Evolutionary conservation across 2,797 vertebrate genomes (phyloP), one percentile per base, ranked within the genome.

Genomic region (Heterohyrax brucei): DNA sequence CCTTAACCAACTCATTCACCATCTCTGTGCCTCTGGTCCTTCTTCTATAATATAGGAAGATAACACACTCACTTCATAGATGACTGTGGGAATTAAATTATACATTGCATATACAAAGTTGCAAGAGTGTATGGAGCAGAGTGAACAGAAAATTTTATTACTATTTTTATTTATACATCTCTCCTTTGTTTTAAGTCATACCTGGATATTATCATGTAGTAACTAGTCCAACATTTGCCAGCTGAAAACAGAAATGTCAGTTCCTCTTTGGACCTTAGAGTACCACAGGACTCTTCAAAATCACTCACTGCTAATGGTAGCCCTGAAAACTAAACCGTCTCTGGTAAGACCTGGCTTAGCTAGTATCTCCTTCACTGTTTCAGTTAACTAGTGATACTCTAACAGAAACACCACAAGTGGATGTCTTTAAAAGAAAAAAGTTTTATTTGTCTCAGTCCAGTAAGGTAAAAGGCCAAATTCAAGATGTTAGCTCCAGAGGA

Each of bases 141-240:
- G 18, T 28, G 5, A 12, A 62, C 10, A 86, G 33, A 79, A 79
- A 84, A 61, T 39, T 28, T 6, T 44, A 30, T 10, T 62, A 14
- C 61, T 66, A 73, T 89, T 30, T 79, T 44, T 85, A 62, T 87
- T 89, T 88, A 22, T 91, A 21, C 30, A 80, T 53, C 6, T 79
- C 14, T 82, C 4, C 16, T 18, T 88, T 84, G 16, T 21, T 76
- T 87, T 48, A 48, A 81, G 13, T 77, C 44, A 48, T 30, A 78
- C 3, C 39, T 82, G 12, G 24, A 85, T 33, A 10, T 50, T 91
- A 81, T 56, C 2, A 9, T 78, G 10, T 21, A 64, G 78, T 78
- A 48, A 33, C 30, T 70, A 81, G 24, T 19, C 13, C 44, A 88
- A 86, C 1, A 48, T 66, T 44, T 21, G 91, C 33, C 4, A 80